Percentiles rank a stretch among this genome's conserved stretches.
These are phyloP conservation scores for Lampris incognitus DNA, from an alignment of 2,113 vertebrate genomes.

Conservation along the genomic window DNA sequence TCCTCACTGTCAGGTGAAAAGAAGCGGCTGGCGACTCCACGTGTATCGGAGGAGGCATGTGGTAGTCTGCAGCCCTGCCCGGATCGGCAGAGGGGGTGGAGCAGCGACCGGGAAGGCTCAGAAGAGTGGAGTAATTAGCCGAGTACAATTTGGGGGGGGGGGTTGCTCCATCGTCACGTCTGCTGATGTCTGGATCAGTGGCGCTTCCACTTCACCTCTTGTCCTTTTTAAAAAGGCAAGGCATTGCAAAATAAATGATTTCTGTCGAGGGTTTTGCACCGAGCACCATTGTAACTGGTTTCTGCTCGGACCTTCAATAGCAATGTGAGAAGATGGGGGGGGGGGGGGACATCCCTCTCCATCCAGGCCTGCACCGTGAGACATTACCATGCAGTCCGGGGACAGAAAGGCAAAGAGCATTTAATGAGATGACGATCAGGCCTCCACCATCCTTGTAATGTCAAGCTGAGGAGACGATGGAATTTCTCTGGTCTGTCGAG, in stretches of 20 bases:
- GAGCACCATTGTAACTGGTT: constrained; percentile 40
- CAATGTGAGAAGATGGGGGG: constrained; percentile 3
- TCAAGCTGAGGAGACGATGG: constrained; percentile 69
- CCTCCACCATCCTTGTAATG: constrained; percentile 64
- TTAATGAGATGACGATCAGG: constrained; percentile 68
- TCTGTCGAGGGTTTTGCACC: constrained; percentile 46
- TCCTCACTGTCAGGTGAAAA: no score
- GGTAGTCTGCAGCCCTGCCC: no score
- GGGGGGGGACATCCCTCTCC: constrained; percentile 43
- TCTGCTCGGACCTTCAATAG: constrained; percentile 2
- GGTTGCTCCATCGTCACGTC: constrained; percentile 8
- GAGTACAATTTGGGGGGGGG: not conserved
- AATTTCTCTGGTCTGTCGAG: constrained; percentile 63
- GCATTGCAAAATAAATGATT: constrained; percentile 64
- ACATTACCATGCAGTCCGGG: constrained; percentile 25
- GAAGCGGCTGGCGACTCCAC: no score
- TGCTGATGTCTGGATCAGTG: constrained; percentile 20
- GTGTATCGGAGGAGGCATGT: no score
- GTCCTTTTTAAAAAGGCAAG: constrained; percentile 58
- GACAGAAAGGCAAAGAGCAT: constrained; percentile 49
- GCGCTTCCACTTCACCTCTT: constrained; percentile 41
- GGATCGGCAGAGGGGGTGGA: no score
- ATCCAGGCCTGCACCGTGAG: constrained; percentile 24
- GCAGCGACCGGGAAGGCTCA: not conserved
- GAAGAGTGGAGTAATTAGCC: constrained; percentile 23